phyloP scores from a whole-genome alignment of 2,888 invertebrate species.

The Andricus curvator region DNA sequence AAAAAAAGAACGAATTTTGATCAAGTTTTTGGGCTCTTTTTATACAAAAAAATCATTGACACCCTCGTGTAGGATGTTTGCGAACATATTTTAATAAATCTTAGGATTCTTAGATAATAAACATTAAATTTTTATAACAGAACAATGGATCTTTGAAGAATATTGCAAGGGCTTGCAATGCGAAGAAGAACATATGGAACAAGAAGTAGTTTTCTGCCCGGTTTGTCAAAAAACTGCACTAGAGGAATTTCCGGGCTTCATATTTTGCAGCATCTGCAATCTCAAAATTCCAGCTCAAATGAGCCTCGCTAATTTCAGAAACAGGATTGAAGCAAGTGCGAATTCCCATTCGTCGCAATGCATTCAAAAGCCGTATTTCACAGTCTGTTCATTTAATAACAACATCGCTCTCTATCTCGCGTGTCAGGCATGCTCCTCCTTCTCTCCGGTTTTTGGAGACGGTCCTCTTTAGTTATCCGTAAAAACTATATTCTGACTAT shows the following conservation, averaged over 20 bases:
- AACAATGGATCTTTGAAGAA: constrained; percentile 73
- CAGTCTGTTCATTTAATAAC: constrained; percentile 64
- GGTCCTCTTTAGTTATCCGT: constrained; percentile 33
- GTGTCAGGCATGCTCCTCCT: constrained; percentile 62
- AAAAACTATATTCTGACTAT: background rate
- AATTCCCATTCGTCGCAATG: constrained; percentile 66
- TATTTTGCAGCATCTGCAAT: constrained; percentile 68
- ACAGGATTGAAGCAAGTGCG: constrained; percentile 62
- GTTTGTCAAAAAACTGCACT: constrained; percentile 72
- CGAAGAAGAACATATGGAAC: constrained; percentile 68
- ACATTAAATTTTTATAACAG: constrained; percentile 55
- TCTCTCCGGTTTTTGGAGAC: constrained; percentile 16
- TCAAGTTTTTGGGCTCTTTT: too few relatives aligned
- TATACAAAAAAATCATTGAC: too few relatives aligned
- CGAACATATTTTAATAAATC: too few relatives aligned
- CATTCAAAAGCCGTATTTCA: constrained; percentile 64
- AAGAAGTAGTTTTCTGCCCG: constrained; percentile 74
- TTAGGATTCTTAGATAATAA: background rate
- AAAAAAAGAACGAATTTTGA: background rate
- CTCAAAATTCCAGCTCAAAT: constrained; percentile 62
- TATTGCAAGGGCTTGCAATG: constrained; percentile 70
- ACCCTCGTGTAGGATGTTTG: too few relatives aligned
- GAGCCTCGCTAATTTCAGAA: constrained; percentile 62
- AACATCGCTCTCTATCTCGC: constrained; percentile 62
- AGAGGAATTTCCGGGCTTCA: constrained; percentile 52